Base-by-base conservation (phyloP, 1,140 invertebrate species). In the Megalopta genalis region DNA sequence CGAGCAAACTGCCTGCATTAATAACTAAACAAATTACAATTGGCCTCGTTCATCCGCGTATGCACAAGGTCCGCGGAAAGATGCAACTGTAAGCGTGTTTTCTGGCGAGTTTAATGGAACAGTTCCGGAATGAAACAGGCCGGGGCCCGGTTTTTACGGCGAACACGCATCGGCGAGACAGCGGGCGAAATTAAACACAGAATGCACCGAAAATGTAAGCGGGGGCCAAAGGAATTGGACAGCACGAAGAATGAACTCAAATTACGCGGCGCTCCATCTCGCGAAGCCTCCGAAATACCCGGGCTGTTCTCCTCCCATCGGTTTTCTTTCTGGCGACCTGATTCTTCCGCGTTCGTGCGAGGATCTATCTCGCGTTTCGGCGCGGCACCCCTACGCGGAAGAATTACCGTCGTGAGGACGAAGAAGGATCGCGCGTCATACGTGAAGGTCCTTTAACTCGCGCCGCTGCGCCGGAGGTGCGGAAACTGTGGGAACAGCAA, bases 191-290 rank as follows among this genome's bases (percentile, higher is more conserved):
- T 77, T 77, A 77, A 77, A 71, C 27, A n/a, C 27, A 32, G 46
- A 54, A 63, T 16, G 27, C 49, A 63, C 27, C 42, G 68, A 71
- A 77, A 69, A 32, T 27, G 65, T 32, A 21, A 52, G 12, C 23
- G 21, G 3, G 10, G 14, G 12, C 5, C 2, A 6, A 59, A 42
- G 65, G 25, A 70, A 63, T 78, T 73, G 46, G 60, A 67, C 69
- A 76, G 71, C 72, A 68, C 54, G 62, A 84, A 77, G 84, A 74
- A 85, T 81, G 64, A 54, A 59, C 49, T 70, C 59, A 39, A 77
- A 85, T 85, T 77, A 81, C 69, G 59, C 37, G 37, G 57, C 72
- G 57, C 54, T 78, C 69, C 65, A 63, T 84, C 60, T 78, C 32
- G 12, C 32, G 63, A 68, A 77, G 54, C 27, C 62, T 37, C 57